phyloP scores from a whole-genome alignment of 2,113 vertebrate genomes.

The Aleadryas rufinucha region DNA sequence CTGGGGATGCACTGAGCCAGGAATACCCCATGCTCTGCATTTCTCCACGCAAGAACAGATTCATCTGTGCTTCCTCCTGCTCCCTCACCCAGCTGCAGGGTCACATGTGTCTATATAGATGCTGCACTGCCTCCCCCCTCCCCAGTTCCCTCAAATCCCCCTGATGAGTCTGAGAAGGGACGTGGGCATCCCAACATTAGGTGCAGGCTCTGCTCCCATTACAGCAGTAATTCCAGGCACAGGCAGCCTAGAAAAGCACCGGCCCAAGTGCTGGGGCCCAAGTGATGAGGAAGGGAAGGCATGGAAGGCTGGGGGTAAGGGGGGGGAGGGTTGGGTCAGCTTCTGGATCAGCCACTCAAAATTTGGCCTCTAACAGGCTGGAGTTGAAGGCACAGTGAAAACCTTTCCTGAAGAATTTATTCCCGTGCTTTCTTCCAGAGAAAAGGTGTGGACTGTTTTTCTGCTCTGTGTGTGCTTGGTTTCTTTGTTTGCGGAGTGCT shows the following conservation, averaged over 20 bases:
- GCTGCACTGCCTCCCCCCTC: background rate
- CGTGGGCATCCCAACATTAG: background rate
- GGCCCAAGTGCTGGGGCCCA: background rate
- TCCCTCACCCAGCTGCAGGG: background rate
- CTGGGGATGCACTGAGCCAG: fast-evolving
- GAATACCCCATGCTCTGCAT: fast-evolving
- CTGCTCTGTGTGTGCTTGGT: background rate
- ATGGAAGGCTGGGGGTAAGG: too few relatives aligned
- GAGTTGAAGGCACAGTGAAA: background rate
- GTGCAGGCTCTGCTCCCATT: background rate
- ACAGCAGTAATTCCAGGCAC: background rate
- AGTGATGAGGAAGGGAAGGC: background rate
- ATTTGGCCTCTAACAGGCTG: background rate
- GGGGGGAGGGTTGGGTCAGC: background rate
- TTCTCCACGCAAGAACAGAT: background rate
- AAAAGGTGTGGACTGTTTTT: background rate
- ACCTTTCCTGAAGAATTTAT: background rate
- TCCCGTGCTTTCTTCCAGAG: background rate
- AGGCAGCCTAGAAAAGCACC: background rate
- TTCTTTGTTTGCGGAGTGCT: background rate
- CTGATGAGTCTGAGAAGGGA: fast-evolving
- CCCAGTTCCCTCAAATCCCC: background rate
- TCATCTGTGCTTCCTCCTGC: background rate
- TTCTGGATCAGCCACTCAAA: background rate
- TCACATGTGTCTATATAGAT: fast-evolving